phyloP scores from a whole-genome alignment of 2,888 invertebrate genomes.

The Melinopterus prodromus region DNA sequence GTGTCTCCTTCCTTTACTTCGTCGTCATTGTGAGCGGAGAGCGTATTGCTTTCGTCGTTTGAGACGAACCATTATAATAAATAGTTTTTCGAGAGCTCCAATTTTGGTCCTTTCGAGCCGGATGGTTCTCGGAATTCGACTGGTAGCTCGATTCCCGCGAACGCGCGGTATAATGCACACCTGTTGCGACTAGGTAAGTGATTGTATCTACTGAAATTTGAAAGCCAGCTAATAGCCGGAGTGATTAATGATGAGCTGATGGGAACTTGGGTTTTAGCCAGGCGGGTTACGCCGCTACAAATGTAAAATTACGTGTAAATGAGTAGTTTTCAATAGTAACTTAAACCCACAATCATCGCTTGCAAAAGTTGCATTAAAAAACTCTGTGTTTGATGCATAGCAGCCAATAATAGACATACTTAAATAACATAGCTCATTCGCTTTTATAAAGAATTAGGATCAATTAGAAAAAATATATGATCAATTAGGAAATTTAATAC shows the following conservation, averaged over 20 bases:
- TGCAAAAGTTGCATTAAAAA: too few relatives aligned
- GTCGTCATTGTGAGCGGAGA: background rate
- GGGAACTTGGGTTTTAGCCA: too few relatives aligned
- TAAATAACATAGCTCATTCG: too few relatives aligned
- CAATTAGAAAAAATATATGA: too few relatives aligned
- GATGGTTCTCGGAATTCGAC: background rate
- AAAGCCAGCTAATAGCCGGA: background rate
- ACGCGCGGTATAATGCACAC: background rate
- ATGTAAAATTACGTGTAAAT: too few relatives aligned
- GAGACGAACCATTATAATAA: slow-evolving; percentile 28
- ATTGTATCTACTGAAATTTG: background rate
- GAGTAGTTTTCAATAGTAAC: too few relatives aligned
- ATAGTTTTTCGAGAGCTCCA: background rate
- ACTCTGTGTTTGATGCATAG: too few relatives aligned
- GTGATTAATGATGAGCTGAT: background rate
- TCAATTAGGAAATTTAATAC: too few relatives aligned
- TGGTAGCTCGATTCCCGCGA: background rate
- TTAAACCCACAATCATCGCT: too few relatives aligned
- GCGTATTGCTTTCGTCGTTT: slow-evolving; percentile 30
- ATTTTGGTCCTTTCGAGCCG: background rate
- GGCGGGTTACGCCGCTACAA: too few relatives aligned
- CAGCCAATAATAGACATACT: too few relatives aligned
- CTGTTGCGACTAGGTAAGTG: background rate
- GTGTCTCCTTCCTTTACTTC: background rate
- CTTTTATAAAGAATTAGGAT: too few relatives aligned